Conservation (phyloP, 2,113 vertebrate genomes). For the Equus przewalskii region DNA sequence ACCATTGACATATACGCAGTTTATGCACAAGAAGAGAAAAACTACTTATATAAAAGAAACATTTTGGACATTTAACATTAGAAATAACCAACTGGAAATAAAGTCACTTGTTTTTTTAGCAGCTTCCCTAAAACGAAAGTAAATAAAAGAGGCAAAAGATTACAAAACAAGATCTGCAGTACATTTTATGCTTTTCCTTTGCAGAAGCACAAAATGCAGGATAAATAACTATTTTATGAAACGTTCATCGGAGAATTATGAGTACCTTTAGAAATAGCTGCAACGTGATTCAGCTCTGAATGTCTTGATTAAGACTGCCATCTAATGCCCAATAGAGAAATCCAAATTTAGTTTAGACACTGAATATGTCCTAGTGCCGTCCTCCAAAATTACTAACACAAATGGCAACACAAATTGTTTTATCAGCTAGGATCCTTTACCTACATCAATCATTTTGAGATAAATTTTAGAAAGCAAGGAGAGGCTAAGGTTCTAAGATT, state of each 20-base stretch:
- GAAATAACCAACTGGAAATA: conserved; percentile 37
- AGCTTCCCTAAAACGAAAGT: conserved; percentile 38
- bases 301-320: conserved; percentile 86
- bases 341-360: conserved; percentile 23
- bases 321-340: conserved; percentile 80
- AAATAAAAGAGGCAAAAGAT: conserved; percentile 57
- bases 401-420: not conserved
- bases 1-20: not conserved
- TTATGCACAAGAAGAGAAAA: conserved; percentile 38
- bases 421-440: not conserved
- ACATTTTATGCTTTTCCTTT: conserved; percentile 54
- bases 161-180: not conserved
- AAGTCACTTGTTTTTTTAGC: conserved; percentile 51
- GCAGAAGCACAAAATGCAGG: conserved; percentile 55
- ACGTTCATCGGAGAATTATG: not conserved
- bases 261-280: not conserved
- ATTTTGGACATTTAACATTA: conserved; percentile 26
- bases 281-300: not conserved
- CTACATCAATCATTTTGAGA: not conserved
- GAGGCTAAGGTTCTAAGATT: not conserved
- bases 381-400: conserved; percentile 58
- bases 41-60: not conserved
- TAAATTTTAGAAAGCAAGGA: conserved; percentile 33
- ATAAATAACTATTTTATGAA: conserved; percentile 31
- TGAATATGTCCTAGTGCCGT: not conserved